These are phyloP conservation scores for Anguilla japonica DNA, from an alignment of 2,113 vertebrate species.

Conservation along the genomic window DNA sequence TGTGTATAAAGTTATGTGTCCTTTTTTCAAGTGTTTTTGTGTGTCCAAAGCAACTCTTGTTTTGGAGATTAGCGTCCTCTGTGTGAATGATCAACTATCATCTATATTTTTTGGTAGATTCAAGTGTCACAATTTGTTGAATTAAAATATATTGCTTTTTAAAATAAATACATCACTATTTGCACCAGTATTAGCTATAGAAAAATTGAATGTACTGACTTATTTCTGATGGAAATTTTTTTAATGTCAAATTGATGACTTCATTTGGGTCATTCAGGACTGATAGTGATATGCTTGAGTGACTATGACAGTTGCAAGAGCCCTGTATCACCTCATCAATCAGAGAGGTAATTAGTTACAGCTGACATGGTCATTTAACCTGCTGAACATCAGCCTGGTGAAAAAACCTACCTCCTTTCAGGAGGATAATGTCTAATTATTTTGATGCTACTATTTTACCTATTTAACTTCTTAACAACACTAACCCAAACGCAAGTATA, in stretches of 20 bases:
- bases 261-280: not conserved
- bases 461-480: too few species aligned
- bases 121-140: too few species aligned
- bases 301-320: not conserved
- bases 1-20: too few species aligned
- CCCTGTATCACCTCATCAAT: not conserved
- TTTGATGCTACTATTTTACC: not conserved
- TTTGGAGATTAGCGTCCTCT: too few species aligned
- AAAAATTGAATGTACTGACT: too few species aligned
- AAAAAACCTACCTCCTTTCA: not conserved
- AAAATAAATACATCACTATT: not conserved
- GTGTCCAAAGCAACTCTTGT: too few species aligned
- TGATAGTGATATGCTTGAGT: not conserved
- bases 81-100: too few species aligned
- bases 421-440: not conserved
- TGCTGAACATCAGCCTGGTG: too few species aligned
- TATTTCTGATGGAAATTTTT: not conserved
- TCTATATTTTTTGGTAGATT: too few species aligned
- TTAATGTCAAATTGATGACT: not conserved
- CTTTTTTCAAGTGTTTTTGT: too few species aligned
- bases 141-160: not conserved
- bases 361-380: not conserved
- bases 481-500: too few species aligned
- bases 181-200: not conserved
- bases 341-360: not conserved